Percentiles rank a stretch among this genome's conserved stretches.
Evolutionary conservation across 2,113 vertebrate genomes (phyloP).

Genomic region (Sphaerodactylus townsendi): DNA sequence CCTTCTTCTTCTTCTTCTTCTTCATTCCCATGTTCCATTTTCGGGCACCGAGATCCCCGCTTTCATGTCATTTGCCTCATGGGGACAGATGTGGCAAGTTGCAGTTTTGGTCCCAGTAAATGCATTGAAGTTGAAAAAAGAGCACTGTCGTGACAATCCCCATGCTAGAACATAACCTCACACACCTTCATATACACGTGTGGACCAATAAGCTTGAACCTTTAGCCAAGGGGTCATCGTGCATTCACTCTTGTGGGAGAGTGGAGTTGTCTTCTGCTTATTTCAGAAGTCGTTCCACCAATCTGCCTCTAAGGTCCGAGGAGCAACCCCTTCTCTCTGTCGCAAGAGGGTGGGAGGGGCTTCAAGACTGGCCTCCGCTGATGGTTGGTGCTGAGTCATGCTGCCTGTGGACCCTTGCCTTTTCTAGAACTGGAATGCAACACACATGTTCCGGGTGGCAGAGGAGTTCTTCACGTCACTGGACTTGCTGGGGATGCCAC

Average conservation of each 20-base stretch:
- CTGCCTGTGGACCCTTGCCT: not conserved
- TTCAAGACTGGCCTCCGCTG: not conserved
- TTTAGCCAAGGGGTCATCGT: not conserved
- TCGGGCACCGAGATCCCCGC: not conserved
- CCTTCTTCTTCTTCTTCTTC: too few relatives aligned
- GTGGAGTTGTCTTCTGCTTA: not conserved
- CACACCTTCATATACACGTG: too few relatives aligned
- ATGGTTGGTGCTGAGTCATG: not conserved
- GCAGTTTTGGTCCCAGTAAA: not conserved
- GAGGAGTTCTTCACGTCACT: slow-evolving; percentile 93
- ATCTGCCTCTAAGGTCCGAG: not conserved
- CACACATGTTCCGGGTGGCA: slow-evolving; percentile 86
- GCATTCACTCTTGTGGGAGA: not conserved
- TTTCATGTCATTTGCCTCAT: not conserved
- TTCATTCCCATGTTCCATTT: not conserved
- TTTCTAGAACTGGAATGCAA: slow-evolving; percentile 86
- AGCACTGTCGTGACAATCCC: not conserved
- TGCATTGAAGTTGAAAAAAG: not conserved
- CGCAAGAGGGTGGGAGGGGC: not conserved
- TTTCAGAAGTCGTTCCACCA: not conserved
- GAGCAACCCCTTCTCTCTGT: not conserved
- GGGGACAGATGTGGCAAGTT: too few relatives aligned
- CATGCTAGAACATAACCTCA: not conserved
- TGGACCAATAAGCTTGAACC: too few relatives aligned
- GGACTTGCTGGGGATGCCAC: slow-evolving; percentile 84